A percentile compares a stretch with the other conserved stretches of the same genome.
These are phyloP conservation scores for Aspidoscelis tigris DNA, from an alignment of 2,113 vertebrate genomes.

Conservation along the genomic window DNA sequence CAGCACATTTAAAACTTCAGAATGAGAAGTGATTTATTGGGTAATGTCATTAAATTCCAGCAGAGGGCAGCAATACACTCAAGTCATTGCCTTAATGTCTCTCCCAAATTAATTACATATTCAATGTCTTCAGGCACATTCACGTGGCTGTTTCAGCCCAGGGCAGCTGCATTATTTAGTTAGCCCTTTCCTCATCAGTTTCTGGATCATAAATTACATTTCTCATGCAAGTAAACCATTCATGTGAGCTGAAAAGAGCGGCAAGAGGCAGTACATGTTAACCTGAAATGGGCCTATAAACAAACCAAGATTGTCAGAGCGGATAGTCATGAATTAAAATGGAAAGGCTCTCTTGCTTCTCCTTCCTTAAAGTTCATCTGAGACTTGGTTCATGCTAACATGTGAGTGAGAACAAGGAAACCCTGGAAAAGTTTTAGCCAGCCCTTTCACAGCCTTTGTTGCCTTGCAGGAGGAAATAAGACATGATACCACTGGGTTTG, in stretches of 20 bases:
- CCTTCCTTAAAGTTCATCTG: not conserved
- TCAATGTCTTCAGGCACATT: not conserved
- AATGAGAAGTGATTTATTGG: not conserved
- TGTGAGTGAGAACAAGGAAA: no score
- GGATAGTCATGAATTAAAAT: not conserved
- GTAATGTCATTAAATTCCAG: not conserved
- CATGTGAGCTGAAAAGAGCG: not conserved
- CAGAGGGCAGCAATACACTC: slow-evolving; percentile 34
- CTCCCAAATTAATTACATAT: not conserved
- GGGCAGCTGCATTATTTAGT: slow-evolving; percentile 3
- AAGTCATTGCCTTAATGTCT: not conserved
- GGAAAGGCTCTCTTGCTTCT: not conserved
- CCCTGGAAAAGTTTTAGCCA: no score
- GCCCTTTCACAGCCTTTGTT: no score
- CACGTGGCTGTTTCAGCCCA: not conserved
- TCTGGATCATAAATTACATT: slow-evolving; percentile 6
- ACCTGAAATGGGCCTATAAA: not conserved
- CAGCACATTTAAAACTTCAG: not conserved
- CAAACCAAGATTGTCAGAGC: not conserved
- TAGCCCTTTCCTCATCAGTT: slow-evolving; percentile 8
- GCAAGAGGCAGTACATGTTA: not conserved
- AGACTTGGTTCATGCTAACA: not conserved
- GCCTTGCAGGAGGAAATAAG: no score
- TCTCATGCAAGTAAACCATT: not conserved
- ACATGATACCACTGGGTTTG: no score